phyloP scores from a whole-genome alignment of 2,113 vertebrate genomes.

The Tychaedon coryphoeus region DNA sequence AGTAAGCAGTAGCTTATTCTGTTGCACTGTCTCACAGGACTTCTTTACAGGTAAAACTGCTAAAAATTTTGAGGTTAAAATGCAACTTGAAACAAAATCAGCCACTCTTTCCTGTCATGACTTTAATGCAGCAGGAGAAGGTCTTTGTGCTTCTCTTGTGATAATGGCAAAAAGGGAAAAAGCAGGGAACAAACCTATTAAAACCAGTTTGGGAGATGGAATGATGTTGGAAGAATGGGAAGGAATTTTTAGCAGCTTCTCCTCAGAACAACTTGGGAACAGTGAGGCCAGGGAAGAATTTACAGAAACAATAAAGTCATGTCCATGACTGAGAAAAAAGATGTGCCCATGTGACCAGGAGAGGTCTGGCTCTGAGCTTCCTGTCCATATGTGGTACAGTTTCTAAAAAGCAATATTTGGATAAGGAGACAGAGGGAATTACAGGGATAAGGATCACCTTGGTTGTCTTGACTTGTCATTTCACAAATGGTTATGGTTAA shows the following conservation, averaged over 20 bases:
- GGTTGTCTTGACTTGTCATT: not conserved
- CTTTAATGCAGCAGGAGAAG: not conserved
- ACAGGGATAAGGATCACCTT: not conserved
- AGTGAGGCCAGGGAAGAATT: not conserved
- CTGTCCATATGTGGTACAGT: rapidly evolving
- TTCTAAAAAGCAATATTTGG: not conserved
- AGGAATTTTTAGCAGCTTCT: not conserved
- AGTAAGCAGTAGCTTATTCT: not conserved
- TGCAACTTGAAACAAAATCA: not conserved
- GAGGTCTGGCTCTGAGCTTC: not conserved
- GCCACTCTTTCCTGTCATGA: not conserved
- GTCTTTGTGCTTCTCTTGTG: not conserved
- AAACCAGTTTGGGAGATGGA: not conserved
- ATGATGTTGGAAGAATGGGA: not conserved
- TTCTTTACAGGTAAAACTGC: not conserved
- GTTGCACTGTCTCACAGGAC: not conserved
- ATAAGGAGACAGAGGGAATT: not conserved
- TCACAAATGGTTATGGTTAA: not conserved
- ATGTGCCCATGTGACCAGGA: not conserved
- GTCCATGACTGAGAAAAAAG: not conserved
- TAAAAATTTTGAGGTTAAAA: not conserved
- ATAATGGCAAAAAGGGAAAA: not conserved
- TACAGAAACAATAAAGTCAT: not conserved
- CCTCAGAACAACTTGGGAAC: not conserved
- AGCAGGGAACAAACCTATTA: rapidly evolving